Evolutionary conservation across 2,797 vertebrate species (phyloP), one percentile per base, ranked within the genome.

Genomic region (Channa striata): DNA sequence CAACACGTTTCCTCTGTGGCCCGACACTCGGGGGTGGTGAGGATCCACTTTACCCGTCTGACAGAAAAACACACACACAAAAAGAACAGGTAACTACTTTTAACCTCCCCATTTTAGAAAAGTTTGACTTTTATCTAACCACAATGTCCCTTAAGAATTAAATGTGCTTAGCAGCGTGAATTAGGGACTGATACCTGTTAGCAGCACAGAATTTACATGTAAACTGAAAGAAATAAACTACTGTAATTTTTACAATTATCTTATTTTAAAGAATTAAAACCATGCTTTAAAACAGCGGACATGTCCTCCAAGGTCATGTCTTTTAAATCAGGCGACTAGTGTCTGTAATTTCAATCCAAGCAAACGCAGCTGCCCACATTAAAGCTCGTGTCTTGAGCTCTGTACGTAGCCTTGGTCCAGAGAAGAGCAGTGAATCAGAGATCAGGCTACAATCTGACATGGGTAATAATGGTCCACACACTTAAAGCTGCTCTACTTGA

Each of bases 21-120:
- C 97, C 1, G 96, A 96, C 44, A 99, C 87, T 66, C 89, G 95
- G 21, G 97, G 96, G 66, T 97, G 94, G 87, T 95, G 95, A 9
- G 97, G 96, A 68, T 97, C 96, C 11, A 99, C 94, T 78, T 98
- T 97, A 72, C 97, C 97, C 0, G 96, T 97, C 97, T 98, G 89
- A 62, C 61, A 78, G 40, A 73, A 62, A 62, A 33, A 66, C 4
- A 54, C 10, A 68, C 4, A 64, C 14, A 71, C 2, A 14, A 19
- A 57, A 20, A 25, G 3, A 54, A 40, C 30, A 11, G 4, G 17
- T 11, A 39, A 25, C 8, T 30, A 14, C 6, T 16, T 30, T 44
- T 6, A 50, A n/a, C n/a, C n/a, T n/a, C n/a, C n/a, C n/a, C n/a
- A n/a, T n/a, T n/a, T n/a, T n/a, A n/a, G n/a, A n/a, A n/a, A n/a